These are phyloP conservation scores for Silurus glanis DNA, from an alignment of 2,113 vertebrate species.

Conservation along the genomic window DNA sequence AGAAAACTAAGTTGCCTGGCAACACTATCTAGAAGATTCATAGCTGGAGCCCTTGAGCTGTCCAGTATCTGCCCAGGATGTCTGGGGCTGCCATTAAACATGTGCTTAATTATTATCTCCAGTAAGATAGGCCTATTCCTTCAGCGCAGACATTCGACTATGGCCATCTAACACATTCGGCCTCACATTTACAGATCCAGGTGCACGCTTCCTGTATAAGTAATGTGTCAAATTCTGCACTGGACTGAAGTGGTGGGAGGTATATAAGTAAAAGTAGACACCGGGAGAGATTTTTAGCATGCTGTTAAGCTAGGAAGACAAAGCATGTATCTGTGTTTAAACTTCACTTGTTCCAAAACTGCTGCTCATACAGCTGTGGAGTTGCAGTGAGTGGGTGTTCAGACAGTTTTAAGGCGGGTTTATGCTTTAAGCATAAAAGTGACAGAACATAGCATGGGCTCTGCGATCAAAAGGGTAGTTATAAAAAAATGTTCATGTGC, in stretches of 20 bases:
- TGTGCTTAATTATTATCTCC: constrained; percentile 49
- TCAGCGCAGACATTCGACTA: constrained; percentile 26
- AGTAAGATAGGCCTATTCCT: constrained; percentile 25
- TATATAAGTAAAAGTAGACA: not conserved
- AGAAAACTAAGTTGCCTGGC: constrained; percentile 40
- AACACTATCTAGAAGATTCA: constrained; percentile 33
- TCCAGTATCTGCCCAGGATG: constrained; percentile 28
- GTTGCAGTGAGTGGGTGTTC: constrained; percentile 7
- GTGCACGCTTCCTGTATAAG: constrained; percentile 1
- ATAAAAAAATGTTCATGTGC: not conserved
- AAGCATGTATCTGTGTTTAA: not conserved
- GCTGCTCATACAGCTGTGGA: constrained; percentile 2
- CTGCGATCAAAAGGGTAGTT: not conserved
- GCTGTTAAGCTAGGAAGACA: not conserved
- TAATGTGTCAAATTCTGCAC: not conserved
- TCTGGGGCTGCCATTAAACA: constrained; percentile 48
- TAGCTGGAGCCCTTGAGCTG: constrained; percentile 25
- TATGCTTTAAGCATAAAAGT: not conserved
- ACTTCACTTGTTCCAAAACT: constrained; percentile 1
- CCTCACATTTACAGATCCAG: not conserved
- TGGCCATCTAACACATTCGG: not conserved
- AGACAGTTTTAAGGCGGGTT: not conserved
- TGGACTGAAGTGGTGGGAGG: not conserved
- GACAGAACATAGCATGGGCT: not conserved
- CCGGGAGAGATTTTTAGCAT: not conserved